Percentiles rank a stretch among this genome's conserved stretches.
These are phyloP conservation scores for Meghimatium bilineatum DNA, from an alignment of 2,888 invertebrate species.

Conservation along the genomic window DNA sequence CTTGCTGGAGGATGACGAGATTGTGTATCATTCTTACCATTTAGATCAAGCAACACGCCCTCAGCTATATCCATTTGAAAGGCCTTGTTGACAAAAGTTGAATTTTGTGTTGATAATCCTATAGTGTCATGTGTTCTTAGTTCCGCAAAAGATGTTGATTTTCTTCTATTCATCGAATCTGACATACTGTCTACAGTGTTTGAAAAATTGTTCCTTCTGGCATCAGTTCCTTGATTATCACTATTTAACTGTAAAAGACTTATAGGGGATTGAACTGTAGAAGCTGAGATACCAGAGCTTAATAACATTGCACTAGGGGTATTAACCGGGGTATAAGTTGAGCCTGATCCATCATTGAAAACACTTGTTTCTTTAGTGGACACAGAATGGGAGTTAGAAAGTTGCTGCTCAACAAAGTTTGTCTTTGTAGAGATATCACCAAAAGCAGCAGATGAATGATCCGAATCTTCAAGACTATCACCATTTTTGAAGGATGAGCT, in stretches of 20 bases:
- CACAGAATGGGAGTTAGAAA: neutral
- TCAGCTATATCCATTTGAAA: conserved; percentile 49
- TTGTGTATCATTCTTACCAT: neutral
- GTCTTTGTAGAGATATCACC: neutral
- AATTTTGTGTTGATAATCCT: neutral
- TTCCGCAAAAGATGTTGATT: conserved; percentile 33
- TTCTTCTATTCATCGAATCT: conserved; percentile 2
- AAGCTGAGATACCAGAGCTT: neutral
- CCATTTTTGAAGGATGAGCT: conserved; percentile 42
- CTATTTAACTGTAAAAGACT: neutral
- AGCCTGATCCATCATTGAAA: neutral
- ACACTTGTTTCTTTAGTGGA: neutral
- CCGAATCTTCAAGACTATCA: neutral
- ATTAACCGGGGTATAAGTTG: neutral
- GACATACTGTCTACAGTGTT: neutral
- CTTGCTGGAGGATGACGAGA: conserved; percentile 19
- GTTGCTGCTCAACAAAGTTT: neutral
- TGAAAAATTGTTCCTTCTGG: neutral
- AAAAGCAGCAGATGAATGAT: neutral
- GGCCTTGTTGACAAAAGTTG: conserved; percentile 49
- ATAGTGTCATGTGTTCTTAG: neutral
- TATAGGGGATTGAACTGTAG: neutral
- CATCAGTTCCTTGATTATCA: neutral
- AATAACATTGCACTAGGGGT: neutral
- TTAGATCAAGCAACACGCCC: conserved; percentile 42